Evolutionary conservation across 2,113 vertebrate species (phyloP).

Genomic region (Corythornis vintsioides): DNA sequence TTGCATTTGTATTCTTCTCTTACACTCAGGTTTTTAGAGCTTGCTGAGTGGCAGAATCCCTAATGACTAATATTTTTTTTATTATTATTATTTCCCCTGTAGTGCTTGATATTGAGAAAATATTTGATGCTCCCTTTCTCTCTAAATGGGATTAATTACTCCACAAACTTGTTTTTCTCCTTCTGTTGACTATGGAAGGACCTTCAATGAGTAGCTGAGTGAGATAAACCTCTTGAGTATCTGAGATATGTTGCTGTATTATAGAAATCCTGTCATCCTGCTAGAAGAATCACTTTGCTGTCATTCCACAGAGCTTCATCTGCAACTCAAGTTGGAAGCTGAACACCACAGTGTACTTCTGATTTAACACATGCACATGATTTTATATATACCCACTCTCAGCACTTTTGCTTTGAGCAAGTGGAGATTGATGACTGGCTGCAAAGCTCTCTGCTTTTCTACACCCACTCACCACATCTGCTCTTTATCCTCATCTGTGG

Average conservation of each 20-base stretch:
- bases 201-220: not conserved
- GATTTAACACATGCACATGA: not conserved
- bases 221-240: not conserved
- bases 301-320: not conserved
- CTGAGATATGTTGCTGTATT: not conserved
- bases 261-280: not conserved
- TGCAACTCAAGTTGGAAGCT: not conserved
- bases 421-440: not conserved
- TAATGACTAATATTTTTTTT: not conserved
- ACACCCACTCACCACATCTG: constrained; percentile 34
- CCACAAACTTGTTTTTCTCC: not conserved
- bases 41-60: not conserved
- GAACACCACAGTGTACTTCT: not conserved
- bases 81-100: not conserved
- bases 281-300: not conserved
- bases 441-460: constrained; percentile 19
- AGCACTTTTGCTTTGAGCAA: constrained; percentile 21
- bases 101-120: not conserved
- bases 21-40: constrained; percentile 38
- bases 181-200: not conserved
- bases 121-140: not conserved
- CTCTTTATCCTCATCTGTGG: constrained; percentile 13
- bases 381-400: not conserved
- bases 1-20: constrained; percentile 29
- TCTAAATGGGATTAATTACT: constrained; percentile 8